Evolutionary conservation across 2,113 vertebrate genomes (phyloP).

Genomic region (Motacilla tschutschensis): DNA sequence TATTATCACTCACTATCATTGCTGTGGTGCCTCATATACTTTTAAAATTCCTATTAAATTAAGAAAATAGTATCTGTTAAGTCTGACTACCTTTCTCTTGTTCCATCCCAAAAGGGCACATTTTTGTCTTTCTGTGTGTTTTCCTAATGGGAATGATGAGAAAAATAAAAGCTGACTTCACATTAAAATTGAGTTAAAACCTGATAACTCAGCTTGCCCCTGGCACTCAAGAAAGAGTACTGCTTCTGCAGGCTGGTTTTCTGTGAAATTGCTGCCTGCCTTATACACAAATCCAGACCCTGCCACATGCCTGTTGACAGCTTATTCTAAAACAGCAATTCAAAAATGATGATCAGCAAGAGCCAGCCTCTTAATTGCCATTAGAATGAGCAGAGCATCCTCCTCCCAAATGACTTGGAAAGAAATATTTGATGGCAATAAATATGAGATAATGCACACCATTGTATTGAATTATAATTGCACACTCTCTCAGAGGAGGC

Average conservation of each 20-base stretch:
- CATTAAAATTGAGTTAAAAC: neutral
- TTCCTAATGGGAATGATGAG: neutral
- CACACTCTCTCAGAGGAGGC: neutral
- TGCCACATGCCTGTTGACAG: neutral
- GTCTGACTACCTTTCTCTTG: neutral
- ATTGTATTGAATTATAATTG: neutral
- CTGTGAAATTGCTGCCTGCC: neutral
- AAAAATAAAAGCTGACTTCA: neutral
- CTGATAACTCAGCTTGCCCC: neutral
- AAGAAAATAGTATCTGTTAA: neutral
- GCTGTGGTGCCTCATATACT: neutral
- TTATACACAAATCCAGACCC: neutral
- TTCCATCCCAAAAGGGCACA: neutral
- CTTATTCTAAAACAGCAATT: neutral
- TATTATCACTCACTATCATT: neutral
- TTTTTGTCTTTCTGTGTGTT: neutral
- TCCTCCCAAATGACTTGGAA: neutral
- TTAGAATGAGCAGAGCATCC: neutral
- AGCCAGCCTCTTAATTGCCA: neutral
- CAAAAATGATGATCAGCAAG: neutral
- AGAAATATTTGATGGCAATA: neutral
- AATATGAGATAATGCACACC: neutral
- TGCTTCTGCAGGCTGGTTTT: neutral
- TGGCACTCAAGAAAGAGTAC: rapidly evolving
- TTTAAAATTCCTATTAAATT: neutral